Evolutionary conservation across 2,113 vertebrate genomes (phyloP).

Genomic region (Apodemus speciosus): DNA sequence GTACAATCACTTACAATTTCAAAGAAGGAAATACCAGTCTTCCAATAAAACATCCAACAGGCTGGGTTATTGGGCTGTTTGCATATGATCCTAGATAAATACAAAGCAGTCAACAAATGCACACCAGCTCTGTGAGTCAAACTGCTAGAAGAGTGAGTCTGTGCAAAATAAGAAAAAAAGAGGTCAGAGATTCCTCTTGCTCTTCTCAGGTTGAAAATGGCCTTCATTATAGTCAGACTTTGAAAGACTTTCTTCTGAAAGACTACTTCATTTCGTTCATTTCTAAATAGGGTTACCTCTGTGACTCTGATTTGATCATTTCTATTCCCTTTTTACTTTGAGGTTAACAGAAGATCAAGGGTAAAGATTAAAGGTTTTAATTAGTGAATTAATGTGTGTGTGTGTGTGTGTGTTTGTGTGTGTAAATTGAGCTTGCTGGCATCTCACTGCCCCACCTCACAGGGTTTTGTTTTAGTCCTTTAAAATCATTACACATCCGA

Average conservation of each 20-base stretch:
- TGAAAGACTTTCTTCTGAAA: slow-evolving; percentile 41
- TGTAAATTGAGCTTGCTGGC: background rate
- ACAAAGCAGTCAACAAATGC: slow-evolving; percentile 21
- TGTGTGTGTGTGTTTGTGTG: background rate
- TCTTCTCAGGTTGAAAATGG: slow-evolving; percentile 46
- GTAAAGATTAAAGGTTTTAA: slow-evolving; percentile 3
- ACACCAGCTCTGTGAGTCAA: slow-evolving; percentile 27
- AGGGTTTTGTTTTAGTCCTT: slow-evolving; percentile 4
- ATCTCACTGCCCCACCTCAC: background rate
- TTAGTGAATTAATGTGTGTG: background rate
- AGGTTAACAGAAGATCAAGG: slow-evolving; percentile 33
- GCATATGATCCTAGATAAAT: slow-evolving; percentile 42
- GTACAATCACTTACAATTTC: slow-evolving; percentile 50
- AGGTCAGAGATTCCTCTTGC: background rate
- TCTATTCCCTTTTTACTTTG: slow-evolving; percentile 37
- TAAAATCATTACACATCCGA: background rate
- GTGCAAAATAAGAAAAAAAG: too few relatives aligned
- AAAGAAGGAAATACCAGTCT: slow-evolving; percentile 59
- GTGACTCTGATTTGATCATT: slow-evolving; percentile 33
- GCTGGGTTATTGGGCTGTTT: background rate
- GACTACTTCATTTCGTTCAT: slow-evolving; percentile 40
- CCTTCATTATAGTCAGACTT: slow-evolving; percentile 18
- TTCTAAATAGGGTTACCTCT: slow-evolving; percentile 54
- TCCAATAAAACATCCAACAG: slow-evolving; percentile 36
- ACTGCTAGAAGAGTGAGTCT: background rate